These are phyloP conservation scores for Propsilocerus akamusi DNA, from an alignment of 1,140 invertebrate species.

Conservation along the genomic window DNA sequence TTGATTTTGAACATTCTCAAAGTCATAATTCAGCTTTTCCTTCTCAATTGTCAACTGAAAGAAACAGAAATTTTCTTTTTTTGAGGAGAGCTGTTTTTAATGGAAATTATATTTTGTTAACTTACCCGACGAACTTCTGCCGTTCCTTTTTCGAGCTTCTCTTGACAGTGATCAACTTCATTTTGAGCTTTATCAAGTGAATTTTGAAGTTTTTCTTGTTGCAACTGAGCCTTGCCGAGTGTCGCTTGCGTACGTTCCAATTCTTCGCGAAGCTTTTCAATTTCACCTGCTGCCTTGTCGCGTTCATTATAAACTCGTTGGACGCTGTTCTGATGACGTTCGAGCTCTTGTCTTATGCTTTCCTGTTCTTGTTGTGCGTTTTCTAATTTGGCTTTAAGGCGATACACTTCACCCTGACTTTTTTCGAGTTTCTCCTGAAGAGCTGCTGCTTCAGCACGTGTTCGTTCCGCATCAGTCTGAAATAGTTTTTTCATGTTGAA, in stretches of 20 bases:
- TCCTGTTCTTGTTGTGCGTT: constrained; percentile 88
- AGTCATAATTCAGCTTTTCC: constrained; percentile 75
- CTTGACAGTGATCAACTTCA: constrained; percentile 78
- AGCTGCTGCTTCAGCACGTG: constrained; percentile 58
- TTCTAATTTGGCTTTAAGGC: constrained; percentile 80
- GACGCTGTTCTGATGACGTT: constrained; percentile 39
- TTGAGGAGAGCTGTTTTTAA: neutral
- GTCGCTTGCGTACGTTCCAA: constrained; percentile 74
- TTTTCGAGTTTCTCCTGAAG: constrained; percentile 85
- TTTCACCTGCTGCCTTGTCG: constrained; percentile 63
- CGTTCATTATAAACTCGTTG: constrained; percentile 70
- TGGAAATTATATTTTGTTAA: constrained; percentile 6
- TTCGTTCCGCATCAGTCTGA: constrained; percentile 69
- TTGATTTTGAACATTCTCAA: constrained; percentile 74
- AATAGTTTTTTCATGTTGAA: constrained; percentile 10
- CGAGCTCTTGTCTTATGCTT: constrained; percentile 77
- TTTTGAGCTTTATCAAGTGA: constrained; percentile 73
- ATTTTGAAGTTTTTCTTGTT: constrained; percentile 78
- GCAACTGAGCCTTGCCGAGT: constrained; percentile 71
- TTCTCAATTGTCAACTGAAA: constrained; percentile 82
- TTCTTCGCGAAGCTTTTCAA: constrained; percentile 81
- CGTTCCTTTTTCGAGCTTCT: constrained; percentile 61
- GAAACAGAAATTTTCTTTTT: constrained; percentile 26
- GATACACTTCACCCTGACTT: constrained; percentile 85
- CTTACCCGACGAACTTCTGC: constrained; percentile 61